These are phyloP conservation scores for Zaprionus tsacasi DNA, from an alignment of 1,140 invertebrate species.

Conservation along the genomic window DNA sequence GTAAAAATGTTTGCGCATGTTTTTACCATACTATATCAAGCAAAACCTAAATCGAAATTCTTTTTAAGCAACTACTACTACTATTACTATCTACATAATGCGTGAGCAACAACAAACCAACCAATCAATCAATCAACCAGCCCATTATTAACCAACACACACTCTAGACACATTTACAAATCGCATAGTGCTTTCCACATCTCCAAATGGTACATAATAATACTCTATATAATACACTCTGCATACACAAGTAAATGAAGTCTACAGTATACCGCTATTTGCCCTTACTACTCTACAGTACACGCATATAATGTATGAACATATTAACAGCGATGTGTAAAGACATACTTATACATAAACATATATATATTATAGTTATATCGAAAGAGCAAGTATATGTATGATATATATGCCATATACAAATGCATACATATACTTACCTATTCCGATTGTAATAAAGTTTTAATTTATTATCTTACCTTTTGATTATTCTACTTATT, in stretches of 20 bases:
- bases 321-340: constrained; percentile 19
- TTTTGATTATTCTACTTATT: constrained; percentile 49
- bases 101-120: constrained; percentile 45
- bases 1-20: constrained; percentile 80
- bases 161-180: constrained; percentile 35
- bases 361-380: constrained; percentile 22
- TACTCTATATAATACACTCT: constrained; percentile 36
- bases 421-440: constrained; percentile 9
- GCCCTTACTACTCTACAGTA: constrained; percentile 50
- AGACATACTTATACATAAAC: constrained; percentile 3
- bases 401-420: constrained; percentile 9
- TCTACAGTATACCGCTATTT: constrained; percentile 43
- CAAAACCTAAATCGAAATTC: constrained; percentile 40
- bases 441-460: constrained; percentile 19
- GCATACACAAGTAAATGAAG: constrained; percentile 31
- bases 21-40: constrained; percentile 61
- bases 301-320: constrained; percentile 39
- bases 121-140: constrained; percentile 5
- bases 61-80: constrained; percentile 57
- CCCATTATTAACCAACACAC: constrained; percentile 22
- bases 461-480: constrained; percentile 38
- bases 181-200: constrained; percentile 71
- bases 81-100: constrained; percentile 35
- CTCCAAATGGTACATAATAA: constrained; percentile 54
- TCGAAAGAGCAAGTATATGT: constrained; percentile 10